Evolutionary conservation across 2,113 vertebrate species (phyloP).

Genomic region (Oryzias javanicus): DNA sequence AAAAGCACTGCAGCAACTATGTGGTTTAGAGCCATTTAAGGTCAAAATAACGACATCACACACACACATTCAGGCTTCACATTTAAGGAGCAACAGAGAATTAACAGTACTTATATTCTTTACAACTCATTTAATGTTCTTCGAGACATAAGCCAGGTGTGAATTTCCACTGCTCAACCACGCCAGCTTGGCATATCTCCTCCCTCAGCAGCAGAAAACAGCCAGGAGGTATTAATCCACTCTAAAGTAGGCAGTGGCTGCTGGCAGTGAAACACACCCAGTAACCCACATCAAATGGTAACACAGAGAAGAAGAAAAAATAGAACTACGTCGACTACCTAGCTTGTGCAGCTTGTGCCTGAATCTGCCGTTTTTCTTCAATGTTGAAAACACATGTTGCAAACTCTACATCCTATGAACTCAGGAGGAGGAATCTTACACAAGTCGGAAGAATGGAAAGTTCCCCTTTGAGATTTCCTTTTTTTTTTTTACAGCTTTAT

Average conservation of each 20-base stretch:
- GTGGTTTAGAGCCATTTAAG: constrained; percentile 9
- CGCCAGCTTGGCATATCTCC: constrained; percentile 34
- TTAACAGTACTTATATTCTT: constrained; percentile 43
- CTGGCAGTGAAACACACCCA: constrained; percentile 49
- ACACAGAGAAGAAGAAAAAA: constrained; percentile 1
- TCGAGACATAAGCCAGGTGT: constrained; percentile 54
- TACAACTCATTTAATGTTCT: constrained; percentile 37
- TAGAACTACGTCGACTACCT: constrained; percentile 29
- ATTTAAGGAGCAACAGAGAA: constrained; percentile 44
- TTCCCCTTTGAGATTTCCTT: constrained; percentile 26
- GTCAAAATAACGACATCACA: constrained; percentile 1
- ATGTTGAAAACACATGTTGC: constrained; percentile 31
- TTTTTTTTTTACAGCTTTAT: constrained; percentile 51
- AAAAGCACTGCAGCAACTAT: too few relatives aligned
- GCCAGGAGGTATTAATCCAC: constrained; percentile 49
- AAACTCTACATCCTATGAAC: constrained; percentile 18
- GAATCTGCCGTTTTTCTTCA: neutral
- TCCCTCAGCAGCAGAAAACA: constrained; percentile 40
- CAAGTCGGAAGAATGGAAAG: constrained; percentile 28
- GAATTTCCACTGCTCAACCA: constrained; percentile 59
- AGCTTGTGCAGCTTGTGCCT: constrained; percentile 10
- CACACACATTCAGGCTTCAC: constrained; percentile 11
- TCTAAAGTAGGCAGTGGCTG: constrained; percentile 37
- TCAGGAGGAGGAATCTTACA: constrained; percentile 33
- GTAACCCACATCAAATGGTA: constrained; percentile 57